Conservation (phyloP, 2,113 vertebrate genomes). For the Phrynosoma platyrhinos region DNA sequence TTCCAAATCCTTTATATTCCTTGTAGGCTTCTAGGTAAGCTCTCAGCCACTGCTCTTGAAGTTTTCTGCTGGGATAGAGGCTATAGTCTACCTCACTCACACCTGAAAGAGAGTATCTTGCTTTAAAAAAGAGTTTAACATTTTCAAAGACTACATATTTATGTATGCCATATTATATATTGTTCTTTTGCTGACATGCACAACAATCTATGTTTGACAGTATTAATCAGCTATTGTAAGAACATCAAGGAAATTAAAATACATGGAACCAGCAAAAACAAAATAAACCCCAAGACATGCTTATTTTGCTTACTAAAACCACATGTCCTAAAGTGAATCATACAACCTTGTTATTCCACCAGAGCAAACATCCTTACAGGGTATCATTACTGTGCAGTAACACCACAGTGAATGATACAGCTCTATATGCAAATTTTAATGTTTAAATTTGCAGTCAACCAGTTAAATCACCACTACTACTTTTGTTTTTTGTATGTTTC, state of each 20-base stretch:
- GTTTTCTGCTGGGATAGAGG: slow-evolving; percentile 86
- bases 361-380: neutral
- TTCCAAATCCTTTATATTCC: slow-evolving; percentile 86
- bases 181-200: neutral
- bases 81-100: slow-evolving; percentile 96
- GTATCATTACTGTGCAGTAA: neutral
- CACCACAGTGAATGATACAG: neutral
- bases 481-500: too few species aligned
- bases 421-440: neutral
- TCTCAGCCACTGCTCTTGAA: slow-evolving; percentile 93
- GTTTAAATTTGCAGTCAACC: neutral
- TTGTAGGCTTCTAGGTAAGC: slow-evolving; percentile 95
- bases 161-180: neutral
- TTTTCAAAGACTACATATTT: neutral
- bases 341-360: neutral
- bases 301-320: neutral
- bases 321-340: neutral
- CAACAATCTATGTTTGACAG: neutral
- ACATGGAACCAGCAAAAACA: neutral
- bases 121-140: neutral
- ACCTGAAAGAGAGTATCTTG: slow-evolving; percentile 74
- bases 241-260: neutral
- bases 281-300: neutral
- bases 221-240: too few species aligned
- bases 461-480: neutral